Conservation (phyloP, 2,113 vertebrate genomes). For the Hippocampus guttulatus region DNA sequence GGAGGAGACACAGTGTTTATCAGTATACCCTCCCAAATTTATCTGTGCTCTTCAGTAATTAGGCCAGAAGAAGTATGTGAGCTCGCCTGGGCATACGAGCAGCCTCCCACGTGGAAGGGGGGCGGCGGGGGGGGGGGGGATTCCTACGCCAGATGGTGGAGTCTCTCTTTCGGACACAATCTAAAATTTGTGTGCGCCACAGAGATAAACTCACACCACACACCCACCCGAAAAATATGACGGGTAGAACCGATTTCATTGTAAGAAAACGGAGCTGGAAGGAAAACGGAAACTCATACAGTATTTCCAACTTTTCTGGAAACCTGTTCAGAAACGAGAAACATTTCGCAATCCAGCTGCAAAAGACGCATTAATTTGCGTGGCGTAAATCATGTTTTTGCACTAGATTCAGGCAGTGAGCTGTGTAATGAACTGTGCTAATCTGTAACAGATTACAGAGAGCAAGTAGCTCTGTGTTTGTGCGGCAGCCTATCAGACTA, state of each 20-base stretch:
- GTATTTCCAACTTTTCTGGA: neutral
- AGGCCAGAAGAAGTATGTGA: slow-evolving; percentile 30
- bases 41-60: slow-evolving; percentile 53
- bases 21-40: slow-evolving; percentile 26
- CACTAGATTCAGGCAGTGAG: slow-evolving; percentile 39
- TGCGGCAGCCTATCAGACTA: slow-evolving; percentile 30
- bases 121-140: slow-evolving; percentile 51
- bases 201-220: slow-evolving; percentile 22
- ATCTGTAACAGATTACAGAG: slow-evolving; percentile 47
- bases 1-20: slow-evolving; percentile 38
- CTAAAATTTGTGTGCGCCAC: slow-evolving; percentile 52
- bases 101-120: slow-evolving; percentile 18
- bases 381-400: slow-evolving; percentile 22
- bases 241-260: slow-evolving; percentile 16
- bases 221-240: slow-evolving; percentile 35
- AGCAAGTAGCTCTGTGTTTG: slow-evolving; percentile 39
- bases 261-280: neutral
- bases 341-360: neutral
- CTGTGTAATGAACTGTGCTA: slow-evolving; percentile 46
- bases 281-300: neutral
- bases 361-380: neutral
- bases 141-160: slow-evolving; percentile 70
- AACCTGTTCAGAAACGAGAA: neutral
- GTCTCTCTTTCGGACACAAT: slow-evolving; percentile 60
- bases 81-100: slow-evolving; percentile 9